Base-by-base conservation (phyloP, 2,113 vertebrate species). In the Mionectes macconnelli region DNA sequence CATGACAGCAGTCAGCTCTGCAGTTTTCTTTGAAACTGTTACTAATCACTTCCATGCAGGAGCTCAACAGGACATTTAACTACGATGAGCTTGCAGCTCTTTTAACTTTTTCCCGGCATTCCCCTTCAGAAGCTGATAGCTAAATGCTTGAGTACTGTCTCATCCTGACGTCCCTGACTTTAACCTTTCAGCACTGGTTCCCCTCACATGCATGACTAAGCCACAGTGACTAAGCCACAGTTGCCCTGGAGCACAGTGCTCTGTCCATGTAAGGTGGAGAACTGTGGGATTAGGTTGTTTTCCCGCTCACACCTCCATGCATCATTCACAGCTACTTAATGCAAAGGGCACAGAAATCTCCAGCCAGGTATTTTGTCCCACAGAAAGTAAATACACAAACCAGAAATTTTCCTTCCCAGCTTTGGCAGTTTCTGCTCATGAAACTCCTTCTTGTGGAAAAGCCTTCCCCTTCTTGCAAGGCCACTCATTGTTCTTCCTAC, bases 181-280 rank as follows among this genome's bases (percentile, higher is more conserved):
- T 81, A 87, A 64, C 53, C 45, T 94, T 91, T 88, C 35, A 55
- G 33, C 45, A 23, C 30, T 45, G n/a, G 57, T 66, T 92, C 69
- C 50, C 52, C 81, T 62, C n/a, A 84, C 19, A 84, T n/a, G n/a
- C 90, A 84, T 84, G 85, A 88, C 68, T 90, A 93, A 96, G 55
- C 33, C 31, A 12, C 37, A 72, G 0, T n/a, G 30, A 79, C 40
- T 52, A 52, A 52, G 25, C 50, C 50, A 52, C 50, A 52, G 21
- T 68, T 75, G 44, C 60, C 56, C 44, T 5, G 2, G 87, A 92
- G 56, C 35, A 69, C 35, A 67, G 28, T 31, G 67, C 23, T 68
- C 60, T 70, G 47, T 33, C 80, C 44, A 7, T 49, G 31, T 60
- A 78, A 64, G 75, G 40, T 70, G 21, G 17, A 87, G 52, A 93